Percentiles rank a stretch among this genome's conserved stretches.
These are phyloP conservation scores for Lumbricus terrestris DNA, from an alignment of 2,888 invertebrate genomes.

Conservation along the genomic window DNA sequence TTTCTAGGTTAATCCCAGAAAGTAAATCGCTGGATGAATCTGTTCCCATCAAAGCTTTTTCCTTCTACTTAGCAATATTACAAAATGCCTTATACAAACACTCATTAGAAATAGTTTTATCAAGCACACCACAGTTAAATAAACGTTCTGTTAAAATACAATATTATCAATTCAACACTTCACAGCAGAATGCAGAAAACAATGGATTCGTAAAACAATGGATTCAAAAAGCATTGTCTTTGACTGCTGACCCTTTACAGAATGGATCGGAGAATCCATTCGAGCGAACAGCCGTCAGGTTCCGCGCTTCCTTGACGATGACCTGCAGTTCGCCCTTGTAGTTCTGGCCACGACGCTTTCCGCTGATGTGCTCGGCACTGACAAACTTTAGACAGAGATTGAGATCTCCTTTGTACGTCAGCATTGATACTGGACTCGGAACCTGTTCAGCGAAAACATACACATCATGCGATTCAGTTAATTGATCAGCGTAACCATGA, in stretches of 20 bases:
- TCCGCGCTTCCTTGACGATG: conserved; percentile 88
- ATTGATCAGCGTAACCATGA: neutral
- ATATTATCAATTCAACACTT: neutral
- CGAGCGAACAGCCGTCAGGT: conserved; percentile 81
- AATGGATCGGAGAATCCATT: conserved; percentile 86
- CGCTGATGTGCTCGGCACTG: conserved; percentile 67
- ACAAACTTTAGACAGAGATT: conserved; percentile 89
- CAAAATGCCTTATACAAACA: too few species aligned
- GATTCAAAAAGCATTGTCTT: neutral
- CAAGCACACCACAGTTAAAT: neutral
- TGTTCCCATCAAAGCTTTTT: too few species aligned
- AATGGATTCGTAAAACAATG: neutral
- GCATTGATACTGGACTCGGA: conserved; percentile 39
- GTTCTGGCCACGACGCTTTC: conserved; percentile 40
- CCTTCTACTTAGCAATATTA: too few species aligned
- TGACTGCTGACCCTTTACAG: conserved; percentile 73
- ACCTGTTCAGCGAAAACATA: neutral
- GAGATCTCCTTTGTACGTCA: conserved; percentile 81
- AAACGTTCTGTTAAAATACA: neutral
- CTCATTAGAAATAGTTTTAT: too few species aligned
- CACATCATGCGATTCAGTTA: neutral
- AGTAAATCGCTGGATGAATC: too few species aligned
- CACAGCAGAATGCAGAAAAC: neutral
- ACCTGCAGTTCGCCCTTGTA: conserved; percentile 82
- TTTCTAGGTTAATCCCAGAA: too few species aligned